phyloP scores from a whole-genome alignment of 2,888 invertebrate genomes.

The Volucella inflata region DNA sequence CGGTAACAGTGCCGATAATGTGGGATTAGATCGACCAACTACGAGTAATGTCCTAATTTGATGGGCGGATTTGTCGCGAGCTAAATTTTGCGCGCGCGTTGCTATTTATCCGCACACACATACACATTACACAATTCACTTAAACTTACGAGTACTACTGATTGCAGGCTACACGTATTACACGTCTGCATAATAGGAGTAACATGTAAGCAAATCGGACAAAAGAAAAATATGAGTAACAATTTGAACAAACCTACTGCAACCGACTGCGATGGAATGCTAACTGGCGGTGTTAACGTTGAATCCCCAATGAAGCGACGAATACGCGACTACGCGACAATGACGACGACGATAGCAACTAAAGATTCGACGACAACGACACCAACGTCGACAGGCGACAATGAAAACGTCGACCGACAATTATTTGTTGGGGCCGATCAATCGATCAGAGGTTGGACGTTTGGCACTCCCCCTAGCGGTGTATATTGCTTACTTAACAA shows the following conservation, averaged over 20 bases:
- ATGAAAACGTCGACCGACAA: conserved; percentile 20
- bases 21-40: conserved; percentile 2
- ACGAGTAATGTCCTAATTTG: conserved; percentile 17
- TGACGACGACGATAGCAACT: conserved; percentile 23
- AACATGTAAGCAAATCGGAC: background rate
- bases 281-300: conserved; percentile 65
- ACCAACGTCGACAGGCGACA: conserved; percentile 27
- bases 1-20: conserved; percentile 10
- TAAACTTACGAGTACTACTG: background rate
- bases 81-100: conserved; percentile 29
- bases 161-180: background rate
- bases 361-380: conserved; percentile 38
- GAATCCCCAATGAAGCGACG: conserved; percentile 70
- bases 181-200: conserved; percentile 8
- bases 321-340: background rate
- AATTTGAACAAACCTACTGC: conserved; percentile 60
- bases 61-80: conserved; percentile 46
- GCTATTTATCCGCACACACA: conserved; percentile 28
- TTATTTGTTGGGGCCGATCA: conserved; percentile 57
- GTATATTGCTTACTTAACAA: conserved; percentile 51
- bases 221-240: conserved; percentile 23
- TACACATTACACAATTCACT: background rate
- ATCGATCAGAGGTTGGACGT: conserved; percentile 57
- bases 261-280: conserved; percentile 73
- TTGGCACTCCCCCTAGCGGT: conserved; percentile 63